phyloP scores from a whole-genome alignment of 2,113 vertebrate species.

The Paramormyrops kingsleyae region DNA sequence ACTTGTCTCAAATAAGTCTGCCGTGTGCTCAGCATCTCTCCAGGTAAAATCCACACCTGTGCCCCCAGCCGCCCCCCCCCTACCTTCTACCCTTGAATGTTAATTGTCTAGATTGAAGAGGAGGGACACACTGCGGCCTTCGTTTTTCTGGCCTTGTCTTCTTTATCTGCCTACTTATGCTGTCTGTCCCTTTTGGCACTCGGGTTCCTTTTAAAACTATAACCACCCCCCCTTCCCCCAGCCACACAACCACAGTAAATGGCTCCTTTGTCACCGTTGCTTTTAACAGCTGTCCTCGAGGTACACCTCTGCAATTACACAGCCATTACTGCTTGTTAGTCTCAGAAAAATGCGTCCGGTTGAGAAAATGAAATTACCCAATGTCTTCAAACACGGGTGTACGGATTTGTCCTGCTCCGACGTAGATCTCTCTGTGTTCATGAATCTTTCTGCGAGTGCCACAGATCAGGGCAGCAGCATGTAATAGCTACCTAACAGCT shows the following conservation, averaged over 20 bases:
- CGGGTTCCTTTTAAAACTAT: neutral
- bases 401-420: neutral
- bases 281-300: constrained; percentile 44
- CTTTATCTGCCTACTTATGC: neutral
- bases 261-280: constrained; percentile 22
- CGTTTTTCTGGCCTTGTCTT: neutral
- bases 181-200: neutral
- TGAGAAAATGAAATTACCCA: constrained; percentile 47
- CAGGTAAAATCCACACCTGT: constrained; percentile 46
- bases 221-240: neutral
- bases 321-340: constrained; percentile 43
- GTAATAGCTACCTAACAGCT: neutral
- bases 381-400: constrained; percentile 23
- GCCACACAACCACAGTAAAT: constrained; percentile 16
- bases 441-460: neutral
- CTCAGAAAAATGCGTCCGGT: constrained; percentile 33
- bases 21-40: constrained; percentile 30
- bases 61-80: neutral
- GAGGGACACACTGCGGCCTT: neutral
- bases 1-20: constrained; percentile 29
- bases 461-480: neutral
- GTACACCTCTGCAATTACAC: constrained; percentile 35
- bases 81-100: constrained; percentile 19
- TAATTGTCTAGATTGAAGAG: constrained; percentile 28
- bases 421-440: neutral